A percentile compares a stretch with the other conserved stretches of the same genome.
Conservation (phyloP, 2,888 invertebrate genomes). For the Phrixothrix hirtus region DNA sequence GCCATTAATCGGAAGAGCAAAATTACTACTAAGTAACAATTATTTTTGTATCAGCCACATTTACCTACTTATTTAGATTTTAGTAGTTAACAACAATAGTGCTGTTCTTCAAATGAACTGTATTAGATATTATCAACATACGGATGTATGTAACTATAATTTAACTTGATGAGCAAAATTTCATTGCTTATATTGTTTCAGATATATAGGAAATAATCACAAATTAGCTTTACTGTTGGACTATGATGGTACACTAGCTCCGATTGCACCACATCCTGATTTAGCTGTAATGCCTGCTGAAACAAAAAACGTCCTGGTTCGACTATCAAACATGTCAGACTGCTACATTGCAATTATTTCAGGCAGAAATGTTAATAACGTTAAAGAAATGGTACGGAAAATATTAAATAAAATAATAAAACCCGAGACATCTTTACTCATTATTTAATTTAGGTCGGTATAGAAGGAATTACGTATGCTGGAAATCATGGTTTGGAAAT, state of each 20-base stretch:
- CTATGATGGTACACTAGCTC: conserved; percentile 87
- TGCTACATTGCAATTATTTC: conserved; percentile 87
- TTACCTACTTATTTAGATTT: too few relatives aligned
- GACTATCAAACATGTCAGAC: conserved; percentile 82
- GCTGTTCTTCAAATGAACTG: background rate
- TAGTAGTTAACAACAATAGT: too few relatives aligned
- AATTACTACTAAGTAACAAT: too few relatives aligned
- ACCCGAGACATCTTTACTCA: too few relatives aligned
- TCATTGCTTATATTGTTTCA: conserved; percentile 48
- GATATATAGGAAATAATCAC: conserved; percentile 84
- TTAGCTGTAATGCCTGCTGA: conserved; percentile 83
- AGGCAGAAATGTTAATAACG: conserved; percentile 84
- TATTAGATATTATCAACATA: background rate
- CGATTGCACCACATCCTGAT: conserved; percentile 88
- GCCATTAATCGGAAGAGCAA: too few relatives aligned
- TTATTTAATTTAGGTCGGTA: conserved; percentile 67
- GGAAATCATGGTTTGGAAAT: conserved; percentile 90
- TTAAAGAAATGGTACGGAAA: conserved; percentile 76
- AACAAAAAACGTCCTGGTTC: conserved; percentile 80
- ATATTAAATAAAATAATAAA: too few relatives aligned
- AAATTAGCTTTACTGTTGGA: conserved; percentile 83
- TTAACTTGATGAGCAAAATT: background rate
- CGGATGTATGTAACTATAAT: too few relatives aligned
- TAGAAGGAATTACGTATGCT: conserved; percentile 88
- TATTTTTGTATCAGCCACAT: too few relatives aligned